Percentiles rank a stretch among this genome's conserved stretches.
These are phyloP conservation scores for Heliconius erato DNA, from an alignment of 2,888 invertebrate species.

Conservation along the genomic window DNA sequence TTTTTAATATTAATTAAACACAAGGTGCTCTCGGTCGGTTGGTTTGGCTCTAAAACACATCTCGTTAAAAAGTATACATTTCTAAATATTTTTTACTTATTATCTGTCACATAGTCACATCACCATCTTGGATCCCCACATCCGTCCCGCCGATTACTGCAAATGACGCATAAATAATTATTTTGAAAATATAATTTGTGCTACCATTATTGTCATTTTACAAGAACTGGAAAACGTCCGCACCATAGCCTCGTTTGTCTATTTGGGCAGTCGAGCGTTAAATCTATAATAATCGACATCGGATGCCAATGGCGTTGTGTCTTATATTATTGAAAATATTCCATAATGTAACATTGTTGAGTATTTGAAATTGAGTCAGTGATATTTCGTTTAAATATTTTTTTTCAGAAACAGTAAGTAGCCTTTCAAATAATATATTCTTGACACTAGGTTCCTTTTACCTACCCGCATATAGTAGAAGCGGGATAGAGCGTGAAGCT, in stretches of 20 bases:
- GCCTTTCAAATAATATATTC: neutral
- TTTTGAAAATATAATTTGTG: constrained; percentile 63
- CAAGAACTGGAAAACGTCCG: constrained; percentile 53
- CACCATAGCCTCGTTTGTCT: constrained; percentile 55
- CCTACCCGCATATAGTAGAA: too few species aligned
- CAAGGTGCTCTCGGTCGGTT: too few species aligned
- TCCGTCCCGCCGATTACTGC: constrained; percentile 34
- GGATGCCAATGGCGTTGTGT: constrained; percentile 45
- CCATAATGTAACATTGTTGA: neutral
- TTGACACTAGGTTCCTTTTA: neutral
- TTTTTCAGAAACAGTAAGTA: neutral
- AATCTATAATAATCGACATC: constrained; percentile 57
- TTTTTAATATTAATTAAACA: too few species aligned
- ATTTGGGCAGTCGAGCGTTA: constrained; percentile 55
- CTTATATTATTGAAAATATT: constrained; percentile 34
- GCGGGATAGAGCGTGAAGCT: too few species aligned
- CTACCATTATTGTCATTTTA: constrained; percentile 55
- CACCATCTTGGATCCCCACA: constrained; percentile 24
- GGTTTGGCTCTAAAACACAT: neutral
- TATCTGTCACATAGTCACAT: neutral
- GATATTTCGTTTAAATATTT: neutral
- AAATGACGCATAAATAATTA: constrained; percentile 57
- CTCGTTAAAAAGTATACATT: neutral
- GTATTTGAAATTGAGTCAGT: neutral
- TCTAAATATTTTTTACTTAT: neutral